Evolutionary conservation across 1,140 invertebrate species (phyloP).

Genomic region (Chrysomallon squamiferum): DNA sequence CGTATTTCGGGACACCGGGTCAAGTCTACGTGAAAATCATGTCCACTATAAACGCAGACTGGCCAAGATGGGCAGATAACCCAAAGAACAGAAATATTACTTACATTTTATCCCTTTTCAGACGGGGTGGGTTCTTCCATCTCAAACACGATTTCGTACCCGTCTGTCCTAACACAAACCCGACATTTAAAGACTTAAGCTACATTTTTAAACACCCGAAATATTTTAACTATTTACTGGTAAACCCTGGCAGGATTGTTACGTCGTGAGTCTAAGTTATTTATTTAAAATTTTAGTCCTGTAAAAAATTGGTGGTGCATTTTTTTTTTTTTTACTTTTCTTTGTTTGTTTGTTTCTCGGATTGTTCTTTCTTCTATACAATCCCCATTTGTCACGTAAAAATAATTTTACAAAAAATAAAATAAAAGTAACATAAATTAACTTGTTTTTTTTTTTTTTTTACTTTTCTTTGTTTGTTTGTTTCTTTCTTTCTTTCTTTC

Average conservation of each 20-base stretch:
- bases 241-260: background rate
- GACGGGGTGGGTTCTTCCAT: background rate
- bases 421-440: no score
- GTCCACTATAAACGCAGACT: constrained; percentile 1
- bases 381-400: no score
- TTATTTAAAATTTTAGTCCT: no score
- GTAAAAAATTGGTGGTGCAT: no score
- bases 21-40: background rate
- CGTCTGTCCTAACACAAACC: background rate
- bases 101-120: background rate
- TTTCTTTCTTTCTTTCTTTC: no score
- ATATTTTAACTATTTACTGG: background rate
- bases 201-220: background rate
- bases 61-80: background rate
- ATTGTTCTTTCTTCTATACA: no score
- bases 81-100: background rate
- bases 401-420: no score
- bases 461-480: no score
- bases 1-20: background rate
- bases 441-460: no score
- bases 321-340: no score
- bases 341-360: no score
- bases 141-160: background rate
- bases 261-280: no score
- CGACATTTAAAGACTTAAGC: background rate